Evolutionary conservation across 2,797 vertebrate species (phyloP), one percentile per base, ranked within the genome.

Genomic region (Microtus obscurus): DNA sequence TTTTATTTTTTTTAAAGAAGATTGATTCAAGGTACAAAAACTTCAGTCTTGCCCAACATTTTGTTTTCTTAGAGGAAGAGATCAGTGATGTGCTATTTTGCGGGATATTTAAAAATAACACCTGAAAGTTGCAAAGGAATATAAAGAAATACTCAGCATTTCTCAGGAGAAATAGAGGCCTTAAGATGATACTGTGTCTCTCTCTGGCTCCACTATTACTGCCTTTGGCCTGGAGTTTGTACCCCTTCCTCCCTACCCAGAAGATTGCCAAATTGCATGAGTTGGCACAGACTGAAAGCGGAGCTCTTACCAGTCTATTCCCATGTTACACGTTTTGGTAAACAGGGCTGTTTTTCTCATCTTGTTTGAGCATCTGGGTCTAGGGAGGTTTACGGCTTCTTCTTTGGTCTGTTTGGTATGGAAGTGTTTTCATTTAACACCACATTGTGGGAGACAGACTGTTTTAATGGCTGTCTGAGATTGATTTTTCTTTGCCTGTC

Each of bases 11-110:
- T 48, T 48, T 90, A 86, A 29, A 67, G 43, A 92, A 92, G 48
- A 78, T 12, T 91, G 77, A 97, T 90, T 43, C 40, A 87, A 88
- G 85, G 79, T 85, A 93, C 16, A 93, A 91, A 95, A 95, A 71
- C 51, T 37, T 90, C 29, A 61, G 31, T 93, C 73, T 96, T 95
- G 27, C 56, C 89, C 13, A 94, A 93, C 21, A 53, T 31, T 94
- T 96, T 93, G 1, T 92, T 89, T 94, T 31, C 73, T 81, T 90
- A 40, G 89, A 69, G 53, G 96, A 87, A 51, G 48, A 90, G 73
- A 88, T 73, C 14, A 94, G 43, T 59, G 63, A 87, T 94, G 59
- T 7, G 45, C 63, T 43, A 43, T 56, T 93, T 77, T 37, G 92
- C 27, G 25, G 43, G 53, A 63, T 89, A 87, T 80, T 94, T 95